phyloP scores from a whole-genome alignment of 2,113 vertebrate species.

The Labeo rohita region DNA sequence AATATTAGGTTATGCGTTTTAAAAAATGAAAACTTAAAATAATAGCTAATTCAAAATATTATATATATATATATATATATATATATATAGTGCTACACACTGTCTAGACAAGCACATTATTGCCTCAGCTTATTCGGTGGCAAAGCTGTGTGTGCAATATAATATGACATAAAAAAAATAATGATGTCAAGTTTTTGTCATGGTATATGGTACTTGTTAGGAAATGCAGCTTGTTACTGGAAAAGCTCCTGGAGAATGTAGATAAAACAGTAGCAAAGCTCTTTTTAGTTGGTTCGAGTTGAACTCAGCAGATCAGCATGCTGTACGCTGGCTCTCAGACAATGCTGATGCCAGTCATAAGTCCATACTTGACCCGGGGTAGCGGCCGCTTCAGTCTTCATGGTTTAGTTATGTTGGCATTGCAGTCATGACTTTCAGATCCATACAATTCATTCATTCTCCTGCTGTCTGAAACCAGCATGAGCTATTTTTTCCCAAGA shows the following conservation, averaged over 20 bases:
- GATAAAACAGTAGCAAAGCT: neutral
- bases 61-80: no score
- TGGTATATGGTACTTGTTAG: no score
- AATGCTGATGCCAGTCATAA: constrained; percentile 19
- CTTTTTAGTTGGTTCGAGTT: constrained; percentile 24
- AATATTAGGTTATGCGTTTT: no score
- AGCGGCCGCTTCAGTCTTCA: neutral
- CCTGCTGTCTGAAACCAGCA: neutral
- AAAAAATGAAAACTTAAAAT: no score
- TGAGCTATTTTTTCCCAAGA: neutral
- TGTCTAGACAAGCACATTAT: neutral
- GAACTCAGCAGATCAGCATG: constrained; percentile 23
- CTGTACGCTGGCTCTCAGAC: neutral
- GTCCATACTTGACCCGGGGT: constrained; percentile 3
- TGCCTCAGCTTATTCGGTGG: neutral
- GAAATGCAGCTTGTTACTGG: neutral
- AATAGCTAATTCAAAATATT: no score
- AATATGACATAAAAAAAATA: neutral
- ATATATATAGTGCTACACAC: no score
- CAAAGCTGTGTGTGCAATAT: neutral
- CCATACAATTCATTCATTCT: constrained; percentile 4
- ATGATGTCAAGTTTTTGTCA: neutral
- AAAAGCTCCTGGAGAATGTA: neutral
- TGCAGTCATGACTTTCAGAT: constrained; percentile 22
- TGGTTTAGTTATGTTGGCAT: constrained; percentile 13